Base-by-base conservation (phyloP, 2,888 invertebrate genomes). In the Drosophila acutilabella region DNA sequence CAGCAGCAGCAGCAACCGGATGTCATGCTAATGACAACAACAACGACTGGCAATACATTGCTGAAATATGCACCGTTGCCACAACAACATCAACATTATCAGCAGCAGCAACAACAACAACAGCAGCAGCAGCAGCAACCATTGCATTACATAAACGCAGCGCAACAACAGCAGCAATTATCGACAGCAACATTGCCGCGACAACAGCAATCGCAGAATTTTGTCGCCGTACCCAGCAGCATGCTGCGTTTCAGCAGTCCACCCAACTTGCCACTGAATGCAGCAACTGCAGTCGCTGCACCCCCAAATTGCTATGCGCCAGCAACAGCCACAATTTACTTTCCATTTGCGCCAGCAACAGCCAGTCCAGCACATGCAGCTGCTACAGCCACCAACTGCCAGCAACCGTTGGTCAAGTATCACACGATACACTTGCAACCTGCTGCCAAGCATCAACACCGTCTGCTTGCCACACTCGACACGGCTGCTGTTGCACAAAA, bases 361-460 rank as follows among this genome's bases (percentile, higher is more conserved):
- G 61, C 66, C 67, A 66, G 47, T 60, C 53, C 86, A 23, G 47
- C 26, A 6, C 45, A 50, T 13, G 64, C 18, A 4, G 40, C 50
- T 14, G 64, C 18, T n/a, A 18, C 52, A 45, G 48, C 48, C 44
- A 64, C 54, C 77, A 72, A 66, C 69, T 78, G 65, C 65, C 80
- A 72, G 58, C 92, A 92, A 77, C 90, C 92, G 57, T 61, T 90
- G 79, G 90, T 92, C 71, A 92, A 92, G 87, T 92, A 92, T 85
- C 92, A 92, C 61, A 92, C 92, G 69, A 90, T 92, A 87, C 92
- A 92, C 81, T 88, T 92, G 82, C 91, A 91, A 64, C 91, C 78
- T 38, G 74, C 89, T 66, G 74, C 76, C 65, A 85, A 73, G 68
- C 75, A 75, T 41, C 74, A 78, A 50, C 89, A 80, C 44, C 78